Evolutionary conservation across 53 echinoderm and acorn worm species (phyloP).

Genomic region (Holothuria leucospilota): DNA sequence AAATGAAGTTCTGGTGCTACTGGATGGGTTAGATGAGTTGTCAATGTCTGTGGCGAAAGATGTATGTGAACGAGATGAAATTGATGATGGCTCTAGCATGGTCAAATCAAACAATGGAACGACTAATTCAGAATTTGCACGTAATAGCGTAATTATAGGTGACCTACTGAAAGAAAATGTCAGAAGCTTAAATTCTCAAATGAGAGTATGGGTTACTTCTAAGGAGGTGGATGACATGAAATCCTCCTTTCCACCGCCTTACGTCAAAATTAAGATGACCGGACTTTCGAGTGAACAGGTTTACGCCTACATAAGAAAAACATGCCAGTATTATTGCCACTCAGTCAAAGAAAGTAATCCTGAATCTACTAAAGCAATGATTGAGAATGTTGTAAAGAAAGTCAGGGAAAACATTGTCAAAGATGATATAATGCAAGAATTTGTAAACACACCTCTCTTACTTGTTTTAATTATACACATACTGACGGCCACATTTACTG

Average conservation of each 20-base stretch:
- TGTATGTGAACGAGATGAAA: not conserved
- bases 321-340: not conserved
- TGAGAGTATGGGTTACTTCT: slow-evolving; percentile 14
- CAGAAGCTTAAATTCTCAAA: not conserved
- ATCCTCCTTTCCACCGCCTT: not conserved
- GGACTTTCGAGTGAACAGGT: not conserved
- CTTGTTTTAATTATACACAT: no score
- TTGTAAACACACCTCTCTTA: no score
- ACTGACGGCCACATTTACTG: no score
- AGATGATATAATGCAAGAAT: no score
- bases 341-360: no score
- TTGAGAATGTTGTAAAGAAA: no score
- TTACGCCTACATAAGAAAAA: not conserved
- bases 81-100: no score
- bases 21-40: slow-evolving; percentile 10
- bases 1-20: not conserved
- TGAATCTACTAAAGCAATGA: no score
- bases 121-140: not conserved
- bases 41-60: not conserved
- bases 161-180: not conserved
- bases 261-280: not conserved
- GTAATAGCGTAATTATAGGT: not conserved
- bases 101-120: not conserved
- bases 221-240: slow-evolving; percentile 18
- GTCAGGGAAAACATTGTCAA: no score